Base-by-base conservation (phyloP, 2,113 vertebrate genomes). In the Ceuthmochares aereus region DNA sequence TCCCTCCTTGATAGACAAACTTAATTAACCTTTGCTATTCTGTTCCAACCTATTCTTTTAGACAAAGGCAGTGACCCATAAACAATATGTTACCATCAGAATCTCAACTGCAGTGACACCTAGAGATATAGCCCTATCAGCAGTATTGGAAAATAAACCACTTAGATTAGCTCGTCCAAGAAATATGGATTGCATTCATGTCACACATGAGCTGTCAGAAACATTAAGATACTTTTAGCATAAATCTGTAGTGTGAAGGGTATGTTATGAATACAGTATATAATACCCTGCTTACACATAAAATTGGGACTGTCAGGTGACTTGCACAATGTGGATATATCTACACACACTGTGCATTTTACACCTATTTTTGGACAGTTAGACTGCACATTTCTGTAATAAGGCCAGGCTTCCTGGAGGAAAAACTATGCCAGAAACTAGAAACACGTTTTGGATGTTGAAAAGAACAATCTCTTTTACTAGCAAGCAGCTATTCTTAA, bases 11-110 rank as follows among this genome's bases (percentile, higher is more conserved):
- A 99, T 98, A 98, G 99, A 99, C 99, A 99, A 99, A 98, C 98
- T 98, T 98, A 99, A 99, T 99, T 99, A 99, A 99, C 99, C 99
- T 99, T 99, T 99, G 99, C 98, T 98, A 99, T 99, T 99, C 98
- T 98, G 98, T 99, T 98, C 98, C 96, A 98, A 98, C 97, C 98
- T 97, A 97, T 97, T 96, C 96, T 98, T 98, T 97, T 97, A 99
- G 98, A 98, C 98, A 97, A 98, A 99, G 96, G 98, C 98, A 98
- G 97, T 99, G 99, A 99, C 99, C 99, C 99, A 98, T 97, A 98
- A 98, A 98, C 98, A 98, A 97, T 98, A 98, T 98, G 99, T 99
- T 98, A 98, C 99, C 98, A 98, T 98, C 98, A 98, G 97, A 98
- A 98, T 97, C 98, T 97, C 94, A 95, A 98, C 75, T 77, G 97